Evolutionary conservation across 2,113 vertebrate species (phyloP), one percentile per base, ranked within the genome.

Genomic region (Oryzias celebensis): DNA sequence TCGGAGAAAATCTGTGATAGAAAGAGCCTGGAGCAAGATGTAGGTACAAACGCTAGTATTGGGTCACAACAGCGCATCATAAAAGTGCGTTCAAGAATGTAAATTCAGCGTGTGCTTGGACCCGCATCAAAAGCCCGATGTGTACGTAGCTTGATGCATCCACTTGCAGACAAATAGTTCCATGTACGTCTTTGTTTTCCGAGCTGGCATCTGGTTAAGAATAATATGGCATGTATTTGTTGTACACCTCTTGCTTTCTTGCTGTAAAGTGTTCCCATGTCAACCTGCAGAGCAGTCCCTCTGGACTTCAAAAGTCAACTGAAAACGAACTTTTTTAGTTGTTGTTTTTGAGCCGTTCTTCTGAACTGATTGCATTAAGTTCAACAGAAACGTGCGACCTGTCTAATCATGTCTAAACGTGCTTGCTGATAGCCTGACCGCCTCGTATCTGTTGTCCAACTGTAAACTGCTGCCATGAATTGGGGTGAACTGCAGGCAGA

Each of bases 201-300:
- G 26, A 28, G 26, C 26, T 6, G 5, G 26, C 20, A 20, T 20
- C 20, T 20, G 20, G 20, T 20, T 20, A 20, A 20, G 20, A 20
- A 20, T 20, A 13, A 67, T 65, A 42, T 66, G 59, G 63, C 65
- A 58, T 16, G 1, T 36, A 67, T 41, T 14, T 7, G 17, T 60
- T 28, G 7, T 62, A 61, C 64, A 45, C 57, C 58, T 61, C 48
- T 45, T 51, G 31, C 47, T 45, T 49, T 62, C 48, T 52, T 45
- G 55, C 57, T 43, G 60, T 62, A 47, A 71, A 81, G 64, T 63
- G 77, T 65, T 67, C 63, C 82, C 78, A 79, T 66, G 75, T 83
- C 82, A 79, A 81, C 67, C 76, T 73, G 65, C 67, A 53, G 66
- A 84, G 75, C 86, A 56, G 49, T 16, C n/a, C 20, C 44, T 48